Base-by-base conservation (phyloP, 2,888 invertebrate species). In the Leucoptera coffeella region DNA sequence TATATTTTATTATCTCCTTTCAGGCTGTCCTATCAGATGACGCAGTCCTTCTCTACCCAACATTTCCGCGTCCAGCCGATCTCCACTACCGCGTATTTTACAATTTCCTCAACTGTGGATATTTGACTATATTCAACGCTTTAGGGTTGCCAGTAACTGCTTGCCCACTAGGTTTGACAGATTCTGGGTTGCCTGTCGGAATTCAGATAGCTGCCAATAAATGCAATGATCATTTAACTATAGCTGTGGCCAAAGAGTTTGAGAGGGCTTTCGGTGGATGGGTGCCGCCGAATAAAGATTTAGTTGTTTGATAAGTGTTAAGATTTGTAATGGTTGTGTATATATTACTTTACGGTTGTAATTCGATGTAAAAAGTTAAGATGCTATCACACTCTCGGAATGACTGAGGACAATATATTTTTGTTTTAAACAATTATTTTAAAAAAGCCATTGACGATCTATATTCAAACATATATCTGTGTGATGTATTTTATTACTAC, bases 191-290 rank as follows among this genome's bases (percentile, higher is more conserved):
- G 21, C 90, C 90, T 0, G 71, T 90, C 25, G 88, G 88, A 11
- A 65, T 75, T 10, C 74, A 80, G 47, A 73, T 80, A 1, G 79
- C 78, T 2, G 78, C 78, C 2, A 78, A 78, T 42, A 77, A 77
- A 23, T 74, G 75, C 25, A 77, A 79, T 32, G 92, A 93, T 48
- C 80, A 82, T 42, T 53, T 90, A 12, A 83, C 85, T 4, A 65
- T 94, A 38, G 83, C 87, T 2, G 81, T 90, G 1, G 92, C 92
- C 1, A 74, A 75, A 36, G 89, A 89, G 50, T 75, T 93, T 30
- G 89, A 91, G 45, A 77, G 72, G 34, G 80, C 77, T 1, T 89
- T 90, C 39, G 91, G 90, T 5, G 92, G 92, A 1, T 91, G 91
- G 91, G 69, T 74, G n/a, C 74, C 77, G n/a, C 80, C 82, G 0